Evolutionary conservation across 2,797 vertebrate genomes (phyloP), one percentile per base, ranked within the genome.

Genomic region (Cynodonichthys magdalenae): DNA sequence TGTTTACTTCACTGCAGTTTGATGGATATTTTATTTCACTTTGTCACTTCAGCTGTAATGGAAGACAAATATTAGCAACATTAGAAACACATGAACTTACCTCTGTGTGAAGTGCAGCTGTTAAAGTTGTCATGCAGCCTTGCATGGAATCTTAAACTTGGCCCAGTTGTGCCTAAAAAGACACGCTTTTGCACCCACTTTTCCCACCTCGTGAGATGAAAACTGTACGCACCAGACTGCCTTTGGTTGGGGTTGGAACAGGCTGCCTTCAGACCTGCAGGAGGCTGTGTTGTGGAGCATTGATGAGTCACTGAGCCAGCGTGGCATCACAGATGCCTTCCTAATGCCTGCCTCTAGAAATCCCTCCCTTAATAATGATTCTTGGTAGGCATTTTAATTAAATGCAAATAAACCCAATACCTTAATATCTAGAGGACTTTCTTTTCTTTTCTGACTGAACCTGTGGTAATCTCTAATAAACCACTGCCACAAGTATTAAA

Each of bases 221-320:
- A 59, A 24, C 63, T 17, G 39, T 28, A 55, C 62, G 65, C 66
- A 15, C 50, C 65, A 58, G 74, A 71, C 71, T 78, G 69, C 65
- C 47, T 52, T 19, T 70, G 68, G 72, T 64, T 53, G 63, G 53
- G 66, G 51, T 62, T 73, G 65, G 85, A 59, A 63, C 52, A 54
- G 48, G 54, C 73, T 73, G 73, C 47, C 56, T 63, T 62, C 76
- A 75, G 79, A 83, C 64, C 79, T 67, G 77, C 79, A 79, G 83
- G 83, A 81, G 83, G 71, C 74, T 69, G 70, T 66, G 77, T 81
- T 78, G 68, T 63, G 56, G 50, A 80, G 67, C 53, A 12, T 14
- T 54, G 85, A 83, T 87, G 85, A 90, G 77, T 89, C 87, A 85
- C 64, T 15, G 56, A 65, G 79, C 75, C 74, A 46, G 75, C 53